Evolutionary conservation across 2,113 vertebrate species (phyloP), one percentile per base, ranked within the genome.

Genomic region (Girardinichthys multiradiatus): DNA sequence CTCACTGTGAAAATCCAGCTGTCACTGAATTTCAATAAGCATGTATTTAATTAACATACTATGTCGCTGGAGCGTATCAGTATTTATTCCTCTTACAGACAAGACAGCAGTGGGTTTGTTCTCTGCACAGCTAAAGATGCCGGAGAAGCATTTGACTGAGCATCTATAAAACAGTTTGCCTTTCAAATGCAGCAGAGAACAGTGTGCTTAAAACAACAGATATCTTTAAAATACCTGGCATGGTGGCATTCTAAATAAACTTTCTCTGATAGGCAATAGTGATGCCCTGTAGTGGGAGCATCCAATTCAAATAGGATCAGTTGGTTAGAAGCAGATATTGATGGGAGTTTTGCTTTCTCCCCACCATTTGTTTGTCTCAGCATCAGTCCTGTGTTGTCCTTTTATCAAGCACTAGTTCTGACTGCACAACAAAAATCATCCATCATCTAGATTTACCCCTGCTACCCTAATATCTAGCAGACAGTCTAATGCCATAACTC

Each of bases 41-140:
- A 91, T 90, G 87, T 90, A 92, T 93, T 93, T 91, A 93, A 93
- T 95, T 94, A 94, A 93, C 88, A 93, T 88, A 87, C 77, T 45
- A 90, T 89, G 90, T 89, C 88, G 85, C 82, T 88, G 85, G 90
- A 90, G 92, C 93, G 78, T 76, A 85, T 90, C 87, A 79, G 83
- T 91, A 88, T 91, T 89, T 92, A 86, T 91, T 91, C 82, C 80
- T 92, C 80, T 82, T 87, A 60, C 74, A 89, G 75, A 85, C 69
- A 42, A 86, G 79, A 83, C 81, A 59, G 87, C 70, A 30, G 73
- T 19, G 59, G 70, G 54, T 83, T 85, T 81, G 82, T 72, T 81
- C 77, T 75, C 73, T 77, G 64, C 73, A 68, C 66, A 21, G 62
- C 74, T 54, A 71, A 70, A 74, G 77, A 87, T 61, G 76, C 80